Evolutionary conservation across 2,888 invertebrate species (phyloP), one percentile per base, ranked within the genome.

Genomic region (Zygothrica quintamaculata): DNA sequence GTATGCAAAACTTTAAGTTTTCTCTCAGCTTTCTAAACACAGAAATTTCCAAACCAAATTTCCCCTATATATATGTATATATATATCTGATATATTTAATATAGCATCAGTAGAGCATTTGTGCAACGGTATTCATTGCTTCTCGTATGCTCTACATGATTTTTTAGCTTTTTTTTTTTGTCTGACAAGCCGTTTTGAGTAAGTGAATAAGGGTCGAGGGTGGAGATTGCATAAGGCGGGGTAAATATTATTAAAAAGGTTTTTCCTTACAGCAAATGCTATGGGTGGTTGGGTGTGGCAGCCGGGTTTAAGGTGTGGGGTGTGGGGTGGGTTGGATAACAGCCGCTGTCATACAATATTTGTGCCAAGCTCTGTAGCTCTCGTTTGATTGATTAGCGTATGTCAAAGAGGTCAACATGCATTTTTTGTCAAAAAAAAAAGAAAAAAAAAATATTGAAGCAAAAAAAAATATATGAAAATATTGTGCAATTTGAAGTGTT

Each of bases 161-260:
- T 70, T 77, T 64, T 65, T 58, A 60, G 75, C 73, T 55, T 40
- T 57, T 12, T 48, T n/a, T n/a, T n/a, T n/a, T n/a, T n/a, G n/a
- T 56, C 68, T 65, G 84, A 75, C 77, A 84, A 66, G 69, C 46
- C 75, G 69, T 48, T 69, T 65, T 74, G 61, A 56, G 60, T 58
- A 62, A 71, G 64, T 58, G 57, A 48, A 37, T 56, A 36, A 51
- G 60, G 60, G 71, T 59, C 61, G 61, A 60, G 55, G 50, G 62
- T 43, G 62, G 57, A 66, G 40, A 34, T 9, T 42, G n/a, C 46
- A 15, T 44, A 12, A 12, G 36, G 15, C 3, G 9, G 6, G 31
- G 33, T 34, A 77, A 76, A 71, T 66, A 82, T 80, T 82, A 82
- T 85, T 79, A 82, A 85, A 82, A 85, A 85, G 84, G 84, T 82